A percentile compares a stretch with the other conserved stretches of the same genome.
phyloP scores from a whole-genome alignment of 2,113 vertebrate genomes.

The Zosterops lateralis region DNA sequence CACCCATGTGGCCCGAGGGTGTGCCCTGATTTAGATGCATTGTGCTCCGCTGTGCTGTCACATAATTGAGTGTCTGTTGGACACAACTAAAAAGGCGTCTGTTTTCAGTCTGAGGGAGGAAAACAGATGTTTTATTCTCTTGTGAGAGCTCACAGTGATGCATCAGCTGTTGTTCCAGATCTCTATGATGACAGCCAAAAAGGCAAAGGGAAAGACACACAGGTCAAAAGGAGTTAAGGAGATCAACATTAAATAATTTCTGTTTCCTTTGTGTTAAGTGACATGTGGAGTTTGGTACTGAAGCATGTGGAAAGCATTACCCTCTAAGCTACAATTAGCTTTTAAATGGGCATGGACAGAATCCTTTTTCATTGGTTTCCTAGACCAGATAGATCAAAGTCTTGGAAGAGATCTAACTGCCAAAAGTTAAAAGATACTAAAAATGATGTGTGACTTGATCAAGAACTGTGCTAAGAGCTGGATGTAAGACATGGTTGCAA shows the following conservation, averaged over 20 bases:
- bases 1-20: not conserved
- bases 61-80: not conserved
- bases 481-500: accelerated
- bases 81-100: not conserved
- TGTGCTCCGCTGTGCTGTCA: not conserved
- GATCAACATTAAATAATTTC: not conserved
- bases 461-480: not conserved
- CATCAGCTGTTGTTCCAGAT: conserved; percentile 41
- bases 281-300: not conserved
- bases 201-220: not conserved
- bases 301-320: not conserved
- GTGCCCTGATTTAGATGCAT: not conserved
- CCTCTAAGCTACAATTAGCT: not conserved
- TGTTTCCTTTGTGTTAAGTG: not conserved
- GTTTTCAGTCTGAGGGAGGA: conserved; percentile 21
- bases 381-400: not conserved
- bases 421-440: not conserved
- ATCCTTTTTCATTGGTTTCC: not conserved
- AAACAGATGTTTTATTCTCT: conserved; percentile 30
- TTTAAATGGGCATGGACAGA: not conserved
- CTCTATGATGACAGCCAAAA: not conserved
- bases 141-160: not conserved
- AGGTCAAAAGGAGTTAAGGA: conserved; percentile 32
- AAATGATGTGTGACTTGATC: not conserved
- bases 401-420: not conserved